Base-by-base conservation (phyloP, 1,140 invertebrate species). In the Drosophila willistoni region DNA sequence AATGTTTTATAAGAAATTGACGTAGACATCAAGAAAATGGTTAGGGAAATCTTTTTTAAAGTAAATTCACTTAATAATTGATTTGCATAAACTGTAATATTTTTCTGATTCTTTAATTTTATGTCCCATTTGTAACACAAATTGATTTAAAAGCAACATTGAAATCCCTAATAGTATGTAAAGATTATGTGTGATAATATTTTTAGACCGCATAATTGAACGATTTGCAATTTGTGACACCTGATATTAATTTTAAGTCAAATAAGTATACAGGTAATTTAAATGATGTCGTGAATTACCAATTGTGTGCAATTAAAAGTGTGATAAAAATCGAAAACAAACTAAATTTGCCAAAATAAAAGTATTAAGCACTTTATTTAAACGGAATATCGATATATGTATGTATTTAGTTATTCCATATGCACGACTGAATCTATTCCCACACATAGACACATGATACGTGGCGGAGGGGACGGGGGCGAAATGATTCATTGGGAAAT, bases 241-340 rank as follows among this genome's bases (percentile, higher is more conserved):
- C 17, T 51, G 17, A 51, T 22, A 51, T 22, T 51, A 12, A 12
- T 39, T 13, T 12, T 39, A 7, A 29, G 29, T 5, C 29, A 6
- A 3, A 29, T 6, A 29, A 29, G 29, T 29, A 29, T 12, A 36
- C 10, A 10, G 12, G 12, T 22, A 51, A 19, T 51, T 19, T 17
- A 17, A 47, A 47, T 47, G 2, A 19, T 47, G 14, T 17, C 17
- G 7, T 12, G 13, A 19, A 51, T 51, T 51, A 22, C 0, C 17
- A 51, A 51, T 47, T 47, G 44, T 19, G 44, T 10, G 44, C 44
- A 19, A 47, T 51, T 51, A 51, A 51, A 47, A 51, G 9, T 22
- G 7, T 51, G 44, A 51, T 51, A 51, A 51, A 19, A 47, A 19
- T 19, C 44, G 7, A 47, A 17, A 47, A 1, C 7, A 19, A 51